A percentile compares a stretch with the other conserved stretches of the same genome.
phyloP scores from a whole-genome alignment of 2,888 invertebrate genomes.

The Nymphalis urticae region DNA sequence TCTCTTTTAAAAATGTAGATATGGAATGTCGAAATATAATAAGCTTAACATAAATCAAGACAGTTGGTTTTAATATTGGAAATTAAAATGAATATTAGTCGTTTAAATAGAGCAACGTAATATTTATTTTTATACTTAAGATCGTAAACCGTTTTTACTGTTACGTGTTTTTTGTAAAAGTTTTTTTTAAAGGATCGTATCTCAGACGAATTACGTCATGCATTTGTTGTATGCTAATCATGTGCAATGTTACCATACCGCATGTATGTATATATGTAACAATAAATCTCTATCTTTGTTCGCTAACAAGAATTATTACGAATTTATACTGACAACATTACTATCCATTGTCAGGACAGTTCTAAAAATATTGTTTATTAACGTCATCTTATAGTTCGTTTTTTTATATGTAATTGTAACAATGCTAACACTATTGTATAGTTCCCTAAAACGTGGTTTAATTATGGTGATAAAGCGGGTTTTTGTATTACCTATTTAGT shows the following conservation, averaged over 20 bases:
- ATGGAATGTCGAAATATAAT: no score
- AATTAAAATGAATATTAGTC: no score
- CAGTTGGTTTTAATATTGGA: no score
- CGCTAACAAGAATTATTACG: neutral
- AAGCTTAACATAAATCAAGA: no score
- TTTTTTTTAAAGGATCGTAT: neutral
- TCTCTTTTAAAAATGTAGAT: no score
- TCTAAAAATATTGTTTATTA: neutral
- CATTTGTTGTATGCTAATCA: conserved; percentile 3
- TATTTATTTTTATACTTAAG: neutral
- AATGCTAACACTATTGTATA: conserved; percentile 4
- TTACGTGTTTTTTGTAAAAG: no score
- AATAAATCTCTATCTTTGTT: conserved; percentile 12
- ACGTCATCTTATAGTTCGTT: neutral
- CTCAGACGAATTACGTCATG: conserved; percentile 3
- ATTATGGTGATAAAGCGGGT: conserved; percentile 26
- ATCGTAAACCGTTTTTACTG: neutral
- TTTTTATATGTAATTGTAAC: neutral
- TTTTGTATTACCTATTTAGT: conserved; percentile 12
- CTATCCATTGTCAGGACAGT: neutral
- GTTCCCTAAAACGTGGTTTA: conserved; percentile 15
- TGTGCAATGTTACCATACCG: neutral
- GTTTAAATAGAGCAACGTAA: no score
- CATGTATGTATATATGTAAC: neutral
- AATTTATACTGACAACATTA: neutral